Percentiles rank a stretch among this genome's conserved stretches.
Evolutionary conservation across 2,888 invertebrate species (phyloP).

Genomic region (Nebria salina): DNA sequence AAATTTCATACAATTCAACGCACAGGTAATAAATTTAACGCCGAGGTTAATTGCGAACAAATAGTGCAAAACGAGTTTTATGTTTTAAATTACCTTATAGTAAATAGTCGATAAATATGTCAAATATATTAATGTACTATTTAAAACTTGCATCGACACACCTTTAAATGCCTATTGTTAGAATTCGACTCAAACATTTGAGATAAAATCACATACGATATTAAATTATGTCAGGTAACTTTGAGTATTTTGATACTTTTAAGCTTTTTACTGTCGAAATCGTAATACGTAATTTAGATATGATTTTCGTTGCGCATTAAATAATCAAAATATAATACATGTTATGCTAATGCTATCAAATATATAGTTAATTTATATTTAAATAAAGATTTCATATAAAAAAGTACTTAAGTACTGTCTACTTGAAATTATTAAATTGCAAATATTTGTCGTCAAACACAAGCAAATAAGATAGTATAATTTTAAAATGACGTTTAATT

Average conservation of each 20-base stretch:
- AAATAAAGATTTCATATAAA: too few relatives aligned
- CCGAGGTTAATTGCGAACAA: constrained; percentile 12
- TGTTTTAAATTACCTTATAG: background rate
- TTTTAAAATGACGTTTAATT: background rate
- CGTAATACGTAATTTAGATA: too few relatives aligned
- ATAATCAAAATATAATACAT: too few relatives aligned
- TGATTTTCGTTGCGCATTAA: too few relatives aligned
- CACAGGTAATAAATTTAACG: constrained; percentile 8
- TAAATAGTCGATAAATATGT: constrained; percentile 1
- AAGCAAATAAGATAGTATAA: background rate
- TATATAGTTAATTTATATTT: too few relatives aligned
- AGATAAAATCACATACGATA: background rate
- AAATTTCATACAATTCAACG: background rate
- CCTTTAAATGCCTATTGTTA: constrained; percentile 7
- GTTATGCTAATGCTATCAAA: too few relatives aligned
- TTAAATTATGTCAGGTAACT: background rate
- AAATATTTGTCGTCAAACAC: background rate
- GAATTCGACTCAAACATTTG: background rate
- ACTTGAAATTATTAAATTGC: background rate
- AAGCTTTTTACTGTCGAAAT: too few relatives aligned
- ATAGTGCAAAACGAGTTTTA: constrained; percentile 18
- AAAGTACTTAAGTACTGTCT: background rate
- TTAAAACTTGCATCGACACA: constrained; percentile 18
- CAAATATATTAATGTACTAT: background rate
- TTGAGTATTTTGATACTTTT: background rate